phyloP scores from a whole-genome alignment of 2,888 invertebrate species.

The Meteorus colon region DNA sequence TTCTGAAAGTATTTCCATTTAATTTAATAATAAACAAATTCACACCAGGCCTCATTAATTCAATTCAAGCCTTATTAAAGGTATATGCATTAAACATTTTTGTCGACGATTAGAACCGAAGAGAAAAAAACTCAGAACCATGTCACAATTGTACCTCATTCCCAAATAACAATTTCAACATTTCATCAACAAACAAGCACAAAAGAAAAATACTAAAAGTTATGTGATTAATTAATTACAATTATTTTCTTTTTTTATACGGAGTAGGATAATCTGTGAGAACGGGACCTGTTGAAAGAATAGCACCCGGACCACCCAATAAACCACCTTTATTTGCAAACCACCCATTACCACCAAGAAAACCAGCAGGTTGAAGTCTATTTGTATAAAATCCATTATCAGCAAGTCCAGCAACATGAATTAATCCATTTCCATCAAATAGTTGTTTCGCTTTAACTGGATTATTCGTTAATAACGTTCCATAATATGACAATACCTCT shows the following conservation, averaged over 20 bases:
- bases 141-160: too few relatives aligned
- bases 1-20: too few relatives aligned
- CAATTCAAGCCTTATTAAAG: too few relatives aligned
- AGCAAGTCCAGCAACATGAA: conserved; percentile 56
- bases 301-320: conserved; percentile 65
- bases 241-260: conserved; percentile 57
- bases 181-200: neutral
- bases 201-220: neutral
- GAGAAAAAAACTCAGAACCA: too few relatives aligned
- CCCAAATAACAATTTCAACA: neutral
- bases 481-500: conserved; percentile 53
- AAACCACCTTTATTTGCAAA: conserved; percentile 67
- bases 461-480: conserved; percentile 41
- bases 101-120: too few relatives aligned
- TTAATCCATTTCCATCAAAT: conserved; percentile 46
- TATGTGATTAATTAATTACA: neutral
- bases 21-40: too few relatives aligned
- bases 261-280: conserved; percentile 66
- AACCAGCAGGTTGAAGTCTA: conserved; percentile 61
- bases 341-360: conserved; percentile 67
- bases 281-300: conserved; percentile 64
- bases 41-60: too few relatives aligned
- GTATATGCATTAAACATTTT: too few relatives aligned
- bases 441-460: conserved; percentile 55
- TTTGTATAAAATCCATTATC: conserved; percentile 62